Base-by-base conservation (phyloP, 2,797 vertebrate genomes). In the Momotus momota region DNA sequence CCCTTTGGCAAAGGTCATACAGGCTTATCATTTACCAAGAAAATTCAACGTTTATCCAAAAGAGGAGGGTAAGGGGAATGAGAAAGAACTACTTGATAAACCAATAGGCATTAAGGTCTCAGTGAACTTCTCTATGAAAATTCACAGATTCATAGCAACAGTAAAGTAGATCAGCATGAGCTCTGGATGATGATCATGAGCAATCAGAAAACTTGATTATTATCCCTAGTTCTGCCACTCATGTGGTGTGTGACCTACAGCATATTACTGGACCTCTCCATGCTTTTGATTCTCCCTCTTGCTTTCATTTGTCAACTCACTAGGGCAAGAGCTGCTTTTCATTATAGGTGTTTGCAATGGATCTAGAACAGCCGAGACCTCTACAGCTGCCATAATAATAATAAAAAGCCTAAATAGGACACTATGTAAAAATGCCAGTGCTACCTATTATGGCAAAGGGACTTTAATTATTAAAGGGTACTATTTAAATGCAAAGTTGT, bases 341-440 rank as follows among this genome's bases (percentile, higher is more conserved):
- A 27, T 46, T 75, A 14, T 25, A 81, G 78, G 46, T 57, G 69
- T 41, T 55, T 67, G 51, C 40, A 70, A 66, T 4, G 31, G 18
- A n/a, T 18, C 31, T 38, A 31, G 31, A 26, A 43, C 52, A 87
- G 60, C 45, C 54, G 49, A 64, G 77, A 65, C 15, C 5, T 61
- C 61, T 43, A 26, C 31, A 41, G 35, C 66, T 74, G 15, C 61
- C 65, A 29, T 26, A 65, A 22, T 0, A 23, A 23, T 4, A 52
- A 74, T 11, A 38, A 64, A 64, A 70, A 72, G 20, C 13, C 45
- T 4, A 9, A 75, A 26, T 4, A 61, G 33, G 23, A 72, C 33
- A 33, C 1, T 21, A 8, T 14, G 3, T 38, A 78, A 18, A 19
- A 25, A 3, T 2, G 1, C 11, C 38, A 74, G n/a, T 35, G 4